phyloP scores from a whole-genome alignment of 2,797 vertebrate genomes.

The Decapterus maruadsi region DNA sequence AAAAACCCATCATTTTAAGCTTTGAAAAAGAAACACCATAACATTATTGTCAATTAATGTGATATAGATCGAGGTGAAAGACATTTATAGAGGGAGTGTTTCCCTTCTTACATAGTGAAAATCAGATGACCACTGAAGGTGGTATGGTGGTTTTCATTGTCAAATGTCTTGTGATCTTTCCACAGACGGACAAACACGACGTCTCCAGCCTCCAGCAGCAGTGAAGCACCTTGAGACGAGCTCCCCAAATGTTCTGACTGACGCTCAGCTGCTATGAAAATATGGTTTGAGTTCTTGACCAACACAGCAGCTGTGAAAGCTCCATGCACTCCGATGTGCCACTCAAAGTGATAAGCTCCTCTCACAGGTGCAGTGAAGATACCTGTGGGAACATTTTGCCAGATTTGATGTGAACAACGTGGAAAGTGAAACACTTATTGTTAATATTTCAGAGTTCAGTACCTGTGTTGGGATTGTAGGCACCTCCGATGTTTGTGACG shows the following conservation, averaged over 20 bases:
- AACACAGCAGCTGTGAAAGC: neutral
- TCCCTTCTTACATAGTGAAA: neutral
- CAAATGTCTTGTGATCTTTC: accelerated
- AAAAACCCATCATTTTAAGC: no score
- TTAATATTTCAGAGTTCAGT: no score
- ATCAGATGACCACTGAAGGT: no score
- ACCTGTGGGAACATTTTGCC: slow-evolving; percentile 13
- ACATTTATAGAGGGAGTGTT: neutral
- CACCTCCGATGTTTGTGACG: slow-evolving; percentile 4
- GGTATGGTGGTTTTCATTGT: no score
- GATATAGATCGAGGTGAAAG: no score
- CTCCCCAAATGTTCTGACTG: accelerated
- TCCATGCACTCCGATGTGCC: accelerated
- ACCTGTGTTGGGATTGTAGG: neutral
- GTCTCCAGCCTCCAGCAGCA: slow-evolving; percentile 48
- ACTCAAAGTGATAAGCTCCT: neutral
- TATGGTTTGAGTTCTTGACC: slow-evolving; percentile 4
- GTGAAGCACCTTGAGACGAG: slow-evolving; percentile 22
- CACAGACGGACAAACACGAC: slow-evolving; percentile 24
- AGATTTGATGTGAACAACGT: neutral
- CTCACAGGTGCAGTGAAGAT: slow-evolving; percentile 22
- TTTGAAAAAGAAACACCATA: no score
- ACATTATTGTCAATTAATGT: no score
- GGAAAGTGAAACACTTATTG: no score
- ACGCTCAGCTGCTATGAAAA: neutral